Base-by-base conservation (phyloP, 2,797 vertebrate genomes). In the Malurus leucopterus region DNA sequence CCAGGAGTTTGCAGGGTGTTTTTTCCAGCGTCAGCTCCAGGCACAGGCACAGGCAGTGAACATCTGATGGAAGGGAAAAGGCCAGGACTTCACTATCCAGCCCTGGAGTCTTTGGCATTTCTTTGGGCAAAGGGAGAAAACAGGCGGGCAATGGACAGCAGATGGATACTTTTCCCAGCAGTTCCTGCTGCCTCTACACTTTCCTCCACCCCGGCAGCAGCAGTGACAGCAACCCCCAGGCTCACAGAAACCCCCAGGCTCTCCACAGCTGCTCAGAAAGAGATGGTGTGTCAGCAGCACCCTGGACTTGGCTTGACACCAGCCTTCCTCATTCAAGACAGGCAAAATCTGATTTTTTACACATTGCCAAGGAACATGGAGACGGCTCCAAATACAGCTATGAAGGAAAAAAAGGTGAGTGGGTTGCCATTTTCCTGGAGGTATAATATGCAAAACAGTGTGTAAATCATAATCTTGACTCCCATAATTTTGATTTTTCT, bases 81-180 rank as follows among this genome's bases (percentile, higher is more conserved):
- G 27, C 11, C 29, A 21, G 23, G 30, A 18, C 12, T 11, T 19
- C 58, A 11, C 29, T 47, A 24, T 22, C 38, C 64, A 72, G 21
- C 16, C 23, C 11, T n/a, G 46, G n/a, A 54, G 11, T 41, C 15
- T 18, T 21, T 19, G 41, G 18, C 34, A 29, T 27, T 68, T 53
- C 26, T 67, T 21, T 34, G 29, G 47, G 29, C 41, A 61, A 51
- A 73, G 36, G 32, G 26, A 50, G 19, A n/a, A 83, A 70, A n/a
- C 0, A 0, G 4, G 23, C 19, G 24, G 8, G 7, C 16, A n/a
- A 36, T n/a, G 27, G 10, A 8, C 7, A 59, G 55, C 2, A 9
- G 23, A 19, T 57, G 50, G 27, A 24, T 8, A 29, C 4, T 4
- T 20, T 65, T 82, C 32, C 54, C 36, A 43, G 21, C 1, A 3